Percentiles rank a stretch among this genome's conserved stretches.
Conservation (phyloP, 2,113 vertebrate species). For the Melanotaenia duboulayi region DNA sequence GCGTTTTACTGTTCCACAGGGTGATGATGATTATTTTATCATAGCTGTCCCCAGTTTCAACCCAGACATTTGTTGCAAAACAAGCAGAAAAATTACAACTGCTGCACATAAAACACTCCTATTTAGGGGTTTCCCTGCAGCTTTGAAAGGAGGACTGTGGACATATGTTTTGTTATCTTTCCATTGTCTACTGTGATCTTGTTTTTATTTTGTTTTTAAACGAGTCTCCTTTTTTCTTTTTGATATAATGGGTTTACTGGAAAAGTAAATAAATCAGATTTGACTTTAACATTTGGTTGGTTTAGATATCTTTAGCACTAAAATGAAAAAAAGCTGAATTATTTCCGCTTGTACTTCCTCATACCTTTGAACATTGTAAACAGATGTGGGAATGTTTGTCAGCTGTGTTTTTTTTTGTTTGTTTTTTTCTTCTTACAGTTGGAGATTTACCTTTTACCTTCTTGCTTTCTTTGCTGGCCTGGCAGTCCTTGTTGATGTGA, state of each 20-base stretch:
- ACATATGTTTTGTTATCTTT: too few species aligned
- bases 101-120: not conserved
- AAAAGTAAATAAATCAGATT: too few species aligned
- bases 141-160: not conserved
- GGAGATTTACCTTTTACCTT: constrained; percentile 99
- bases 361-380: not conserved
- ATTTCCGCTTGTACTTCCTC: too few species aligned
- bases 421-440: constrained; percentile 86
- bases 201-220: too few species aligned
- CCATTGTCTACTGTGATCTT: too few species aligned
- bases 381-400: too few species aligned
- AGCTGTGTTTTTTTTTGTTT: not conserved
- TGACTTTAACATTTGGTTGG: too few species aligned
- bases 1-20: not conserved
- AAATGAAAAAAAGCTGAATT: too few species aligned
- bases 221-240: too few species aligned
- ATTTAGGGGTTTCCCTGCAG: constrained; percentile 3
- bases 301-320: too few species aligned
- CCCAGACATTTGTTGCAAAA: constrained; percentile 14
- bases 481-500: constrained; percentile 91
- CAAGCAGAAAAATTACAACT: not conserved
- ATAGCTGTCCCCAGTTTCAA: not conserved
- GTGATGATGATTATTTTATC: not conserved
- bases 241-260: too few species aligned
- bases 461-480: constrained; percentile 95